phyloP scores from a whole-genome alignment of 2,113 vertebrate genomes.

The Poeciliopsis retropinna region DNA sequence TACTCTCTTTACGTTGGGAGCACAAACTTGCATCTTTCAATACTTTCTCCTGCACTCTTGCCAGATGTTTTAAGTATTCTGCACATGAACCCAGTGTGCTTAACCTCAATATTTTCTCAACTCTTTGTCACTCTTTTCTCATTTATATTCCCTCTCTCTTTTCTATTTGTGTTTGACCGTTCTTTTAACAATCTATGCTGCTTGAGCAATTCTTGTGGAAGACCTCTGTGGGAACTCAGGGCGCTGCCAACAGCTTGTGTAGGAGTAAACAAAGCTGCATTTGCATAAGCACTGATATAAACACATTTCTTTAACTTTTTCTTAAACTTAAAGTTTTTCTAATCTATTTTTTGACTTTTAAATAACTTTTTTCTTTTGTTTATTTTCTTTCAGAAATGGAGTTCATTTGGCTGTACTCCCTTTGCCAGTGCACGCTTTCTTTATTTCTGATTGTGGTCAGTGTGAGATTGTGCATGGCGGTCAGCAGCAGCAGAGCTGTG shows the following conservation, averaged over 20 bases:
- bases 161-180: slow-evolving; percentile 9
- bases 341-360: not conserved
- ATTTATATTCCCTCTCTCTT: slow-evolving; percentile 42
- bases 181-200: slow-evolving; percentile 27
- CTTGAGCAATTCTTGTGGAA: slow-evolving; percentile 14
- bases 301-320: slow-evolving; percentile 10
- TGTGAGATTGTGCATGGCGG: slow-evolving; percentile 67
- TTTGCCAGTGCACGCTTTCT: slow-evolving; percentile 69
- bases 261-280: slow-evolving; percentile 13
- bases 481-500: not conserved
- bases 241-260: slow-evolving; percentile 10
- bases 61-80: slow-evolving; percentile 32
- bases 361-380: not conserved
- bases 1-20: slow-evolving; percentile 28
- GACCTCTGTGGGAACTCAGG: slow-evolving; percentile 14
- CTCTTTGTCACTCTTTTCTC: slow-evolving; percentile 18
- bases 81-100: slow-evolving; percentile 24
- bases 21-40: slow-evolving; percentile 27
- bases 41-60: slow-evolving; percentile 6
- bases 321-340: slow-evolving; percentile 1
- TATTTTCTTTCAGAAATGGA: slow-evolving; percentile 64
- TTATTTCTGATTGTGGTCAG: slow-evolving; percentile 64
- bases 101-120: slow-evolving; percentile 31
- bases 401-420: slow-evolving; percentile 66
- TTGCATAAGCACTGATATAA: slow-evolving; percentile 17